Evolutionary conservation across 2,113 vertebrate species (phyloP), one percentile per base, ranked within the genome.

Genomic region (Pholis gunnellus): DNA sequence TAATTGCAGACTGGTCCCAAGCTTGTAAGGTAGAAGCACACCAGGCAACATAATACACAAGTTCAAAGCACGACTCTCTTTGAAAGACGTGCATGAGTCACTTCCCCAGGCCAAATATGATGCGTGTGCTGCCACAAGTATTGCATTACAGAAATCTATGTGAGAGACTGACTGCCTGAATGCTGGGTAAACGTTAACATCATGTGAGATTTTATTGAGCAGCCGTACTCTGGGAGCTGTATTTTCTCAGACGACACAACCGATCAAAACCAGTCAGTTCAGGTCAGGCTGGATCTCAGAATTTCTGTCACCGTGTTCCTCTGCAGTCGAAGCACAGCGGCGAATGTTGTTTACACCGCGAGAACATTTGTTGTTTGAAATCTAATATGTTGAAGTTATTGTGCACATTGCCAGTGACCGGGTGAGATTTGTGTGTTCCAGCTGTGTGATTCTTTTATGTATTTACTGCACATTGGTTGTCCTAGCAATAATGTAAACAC

Each of bases 51-150:
- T 85, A 88, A 88, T 88, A 86, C 81, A 88, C 78, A 85, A 91
- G 89, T 91, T 89, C 81, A 90, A 88, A 88, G 82, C 78, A 52
- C 40, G n/a, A 64, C 75, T 90, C 82, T 68, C 59, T 89, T 75
- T 90, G 83, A 91, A 85, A 92, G 78, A 87, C 88, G 71, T 80
- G 64, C 57, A 87, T 85, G 73, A 88, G 84, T 87, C 88, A 77
- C 84, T 81, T 91, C 87, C 89, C 71, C 66, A 31, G 88, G 91
- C 83, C 87, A 88, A 91, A 91, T 79, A 80, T 78, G 84, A 90
- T 90, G 78, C 71, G 89, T 84, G 63, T 85, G 81, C 78, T 64
- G 82, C 84, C 72, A 86, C 87, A 70, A 86, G 68, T 87, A 90
- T 91, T 90, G 80, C 80, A 86, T 89, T 93, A 87, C 68, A 61